Conservation (phyloP, 2,888 invertebrate species). For the Brenthis ino region DNA sequence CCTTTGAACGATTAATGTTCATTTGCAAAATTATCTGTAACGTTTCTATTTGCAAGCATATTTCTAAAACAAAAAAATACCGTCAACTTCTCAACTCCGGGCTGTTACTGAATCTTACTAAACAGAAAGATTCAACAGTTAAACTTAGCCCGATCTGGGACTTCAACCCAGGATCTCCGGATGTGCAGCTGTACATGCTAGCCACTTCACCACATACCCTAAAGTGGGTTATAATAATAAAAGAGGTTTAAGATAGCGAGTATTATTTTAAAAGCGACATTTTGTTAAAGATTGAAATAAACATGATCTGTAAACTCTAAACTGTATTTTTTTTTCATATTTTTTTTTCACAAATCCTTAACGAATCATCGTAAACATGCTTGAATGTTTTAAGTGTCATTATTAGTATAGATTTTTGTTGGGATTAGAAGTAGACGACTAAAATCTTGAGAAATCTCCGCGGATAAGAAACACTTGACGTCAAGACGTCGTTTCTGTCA, state of each 20-base stretch:
- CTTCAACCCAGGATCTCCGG: no score
- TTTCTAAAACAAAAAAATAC: no score
- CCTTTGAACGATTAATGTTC: neutral
- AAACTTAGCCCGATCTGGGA: no score
- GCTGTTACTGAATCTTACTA: no score
- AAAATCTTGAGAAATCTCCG: slow-evolving; percentile 17
- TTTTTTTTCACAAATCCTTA: slow-evolving; percentile 6
- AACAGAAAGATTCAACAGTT: no score
- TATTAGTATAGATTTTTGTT: slow-evolving; percentile 16
- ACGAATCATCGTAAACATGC: slow-evolving; percentile 13
- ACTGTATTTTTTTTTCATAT: neutral
- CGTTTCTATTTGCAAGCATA: neutral
- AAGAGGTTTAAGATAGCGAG: no score
- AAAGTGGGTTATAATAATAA: no score
- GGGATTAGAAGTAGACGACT: slow-evolving; percentile 24
- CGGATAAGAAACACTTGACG: slow-evolving; percentile 27
- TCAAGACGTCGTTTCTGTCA: slow-evolving; percentile 14
- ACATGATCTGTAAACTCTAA: neutral
- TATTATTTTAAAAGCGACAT: no score
- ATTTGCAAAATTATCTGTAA: neutral
- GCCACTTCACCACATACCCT: no score
- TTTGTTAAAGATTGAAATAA: no score
- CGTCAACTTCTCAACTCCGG: no score
- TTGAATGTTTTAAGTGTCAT: slow-evolving; percentile 16
- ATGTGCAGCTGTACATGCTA: no score